These are phyloP conservation scores for Megalops atlanticus DNA, from an alignment of 2,113 vertebrate species.

Conservation along the genomic window DNA sequence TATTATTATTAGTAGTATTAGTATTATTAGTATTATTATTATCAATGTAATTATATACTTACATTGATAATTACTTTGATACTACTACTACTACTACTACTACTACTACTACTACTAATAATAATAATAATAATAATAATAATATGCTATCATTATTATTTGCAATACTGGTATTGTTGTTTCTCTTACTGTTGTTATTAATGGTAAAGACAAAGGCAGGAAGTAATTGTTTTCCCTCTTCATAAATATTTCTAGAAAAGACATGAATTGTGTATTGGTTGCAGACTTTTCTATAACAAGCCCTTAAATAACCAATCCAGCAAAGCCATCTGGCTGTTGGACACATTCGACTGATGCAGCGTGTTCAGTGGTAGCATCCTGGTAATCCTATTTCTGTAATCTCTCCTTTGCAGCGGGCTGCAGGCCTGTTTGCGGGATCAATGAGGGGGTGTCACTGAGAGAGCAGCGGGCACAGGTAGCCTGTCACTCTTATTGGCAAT, in stretches of 20 bases:
- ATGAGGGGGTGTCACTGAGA: slow-evolving; percentile 67
- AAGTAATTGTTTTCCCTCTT: not conserved
- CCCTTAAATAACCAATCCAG: not conserved
- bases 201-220: not conserved
- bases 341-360: not conserved
- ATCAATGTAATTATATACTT: too few species aligned
- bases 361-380: not conserved
- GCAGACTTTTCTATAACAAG: not conserved
- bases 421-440: slow-evolving; percentile 74
- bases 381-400: slow-evolving; percentile 34
- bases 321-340: not conserved
- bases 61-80: too few species aligned
- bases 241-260: too few species aligned
- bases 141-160: not conserved
- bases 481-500: slow-evolving; percentile 78
- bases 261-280: too few species aligned
- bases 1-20: too few species aligned
- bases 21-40: too few species aligned
- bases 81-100: too few species aligned
- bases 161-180: too few species aligned
- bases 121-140: not conserved
- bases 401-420: slow-evolving; percentile 53
- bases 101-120: too few species aligned
- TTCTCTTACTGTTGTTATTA: too few species aligned
- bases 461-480: slow-evolving; percentile 67